These are phyloP conservation scores for Metridium senile DNA, from an alignment of 92 coral and sea anemone species.

Conservation along the genomic window DNA sequence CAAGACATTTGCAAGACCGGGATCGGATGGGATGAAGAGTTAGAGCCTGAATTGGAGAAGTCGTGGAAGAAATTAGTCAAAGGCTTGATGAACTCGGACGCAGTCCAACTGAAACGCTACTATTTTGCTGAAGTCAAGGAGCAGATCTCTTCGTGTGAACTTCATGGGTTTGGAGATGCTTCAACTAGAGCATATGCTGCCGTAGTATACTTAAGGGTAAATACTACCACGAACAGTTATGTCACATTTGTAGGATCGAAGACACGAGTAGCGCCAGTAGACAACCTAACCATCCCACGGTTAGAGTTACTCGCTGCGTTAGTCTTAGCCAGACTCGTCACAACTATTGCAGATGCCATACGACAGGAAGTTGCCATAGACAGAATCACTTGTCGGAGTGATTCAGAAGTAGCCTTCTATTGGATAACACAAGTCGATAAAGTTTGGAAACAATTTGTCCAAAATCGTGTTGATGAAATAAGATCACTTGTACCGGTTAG, in stretches of 20 bases:
- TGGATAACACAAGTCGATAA: conserved; percentile 57
- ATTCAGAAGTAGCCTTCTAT: conserved; percentile 50
- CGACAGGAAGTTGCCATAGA: background rate
- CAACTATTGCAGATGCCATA: conserved; percentile 12
- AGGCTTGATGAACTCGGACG: background rate
- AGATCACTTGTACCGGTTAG: conserved; percentile 22
- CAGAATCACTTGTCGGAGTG: conserved; percentile 39
- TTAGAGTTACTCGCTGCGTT: conserved; percentile 43
- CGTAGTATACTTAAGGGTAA: conserved; percentile 48
- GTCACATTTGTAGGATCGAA: conserved; percentile 25
- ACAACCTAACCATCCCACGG: conserved; percentile 43
- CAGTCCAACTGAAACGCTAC: background rate
- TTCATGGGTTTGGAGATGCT: conserved; percentile 28
- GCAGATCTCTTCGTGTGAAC: background rate
- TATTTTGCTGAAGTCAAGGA: background rate
- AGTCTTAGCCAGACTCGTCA: conserved; percentile 38
- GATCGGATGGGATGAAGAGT: background rate
- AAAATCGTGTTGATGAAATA: conserved; percentile 53
- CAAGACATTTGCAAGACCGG: background rate
- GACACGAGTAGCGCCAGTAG: conserved; percentile 45
- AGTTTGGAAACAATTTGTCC: conserved; percentile 62
- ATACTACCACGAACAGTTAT: conserved; percentile 2
- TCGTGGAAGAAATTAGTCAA: too few relatives aligned
- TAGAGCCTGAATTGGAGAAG: background rate
- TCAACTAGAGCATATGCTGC: conserved; percentile 64